phyloP scores from a whole-genome alignment of 92 coral and sea anemone species.

The Palythoa grandiflora region DNA sequence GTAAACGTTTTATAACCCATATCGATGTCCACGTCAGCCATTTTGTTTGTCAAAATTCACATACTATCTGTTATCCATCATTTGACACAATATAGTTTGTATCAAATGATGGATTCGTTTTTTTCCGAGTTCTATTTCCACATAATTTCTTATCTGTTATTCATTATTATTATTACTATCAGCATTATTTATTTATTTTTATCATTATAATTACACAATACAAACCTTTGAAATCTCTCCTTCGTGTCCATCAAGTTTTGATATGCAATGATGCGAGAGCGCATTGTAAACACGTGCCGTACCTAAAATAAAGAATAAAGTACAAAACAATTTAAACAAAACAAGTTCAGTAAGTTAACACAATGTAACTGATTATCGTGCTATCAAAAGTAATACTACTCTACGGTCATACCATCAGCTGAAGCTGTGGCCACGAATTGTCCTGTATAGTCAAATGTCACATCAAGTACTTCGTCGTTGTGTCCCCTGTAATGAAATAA shows the following conservation, averaged over 20 bases:
- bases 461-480: slow-evolving; percentile 98
- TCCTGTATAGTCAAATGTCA: slow-evolving; percentile 97
- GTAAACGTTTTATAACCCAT: too few species aligned
- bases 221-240: slow-evolving; percentile 98
- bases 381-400: background rate
- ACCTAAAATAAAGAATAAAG: slow-evolving; percentile 56
- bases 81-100: too few species aligned
- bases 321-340: background rate
- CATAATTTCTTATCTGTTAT: too few species aligned
- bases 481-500: slow-evolving; percentile 80
- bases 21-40: too few species aligned
- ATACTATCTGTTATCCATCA: too few species aligned
- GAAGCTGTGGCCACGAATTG: slow-evolving; percentile 96
- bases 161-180: too few species aligned
- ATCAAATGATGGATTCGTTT: too few species aligned
- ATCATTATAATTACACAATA: background rate
- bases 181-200: too few species aligned
- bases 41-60: too few species aligned
- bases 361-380: background rate
- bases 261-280: slow-evolving; percentile 88
- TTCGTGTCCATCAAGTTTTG: slow-evolving; percentile 96
- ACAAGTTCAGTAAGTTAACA: background rate
- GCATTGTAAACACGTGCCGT: slow-evolving; percentile 96
- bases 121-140: too few species aligned
- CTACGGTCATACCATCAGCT: slow-evolving; percentile 86